Percentiles rank a stretch among this genome's conserved stretches.
phyloP scores from a whole-genome alignment of 1,140 invertebrate species.

The Drosophila gunungcola region DNA sequence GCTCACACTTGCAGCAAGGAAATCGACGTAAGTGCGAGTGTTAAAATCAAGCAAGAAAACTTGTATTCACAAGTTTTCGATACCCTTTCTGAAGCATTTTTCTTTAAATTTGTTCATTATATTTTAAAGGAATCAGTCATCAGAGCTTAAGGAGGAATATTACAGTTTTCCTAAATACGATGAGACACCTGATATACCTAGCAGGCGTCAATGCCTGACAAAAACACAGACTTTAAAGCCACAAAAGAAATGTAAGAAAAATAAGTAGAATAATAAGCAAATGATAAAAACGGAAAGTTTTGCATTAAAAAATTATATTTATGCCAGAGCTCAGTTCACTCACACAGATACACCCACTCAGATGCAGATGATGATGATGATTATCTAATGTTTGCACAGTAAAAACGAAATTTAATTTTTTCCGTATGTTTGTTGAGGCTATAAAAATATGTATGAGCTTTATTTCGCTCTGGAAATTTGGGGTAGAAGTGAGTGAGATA shows the following conservation, averaged over 20 bases:
- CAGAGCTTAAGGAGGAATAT: too few relatives aligned
- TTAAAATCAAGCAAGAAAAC: conserved; percentile 36
- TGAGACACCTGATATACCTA: conserved; percentile 20
- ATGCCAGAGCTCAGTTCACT: conserved; percentile 15
- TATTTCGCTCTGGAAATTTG: conserved; percentile 1
- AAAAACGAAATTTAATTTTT: conserved; percentile 71
- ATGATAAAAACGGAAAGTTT: conserved; percentile 48
- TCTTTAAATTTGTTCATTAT: neutral
- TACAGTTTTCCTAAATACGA: too few relatives aligned
- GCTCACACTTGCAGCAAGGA: conserved; percentile 14
- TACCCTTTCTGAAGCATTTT: neutral
- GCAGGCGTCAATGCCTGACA: conserved; percentile 41
- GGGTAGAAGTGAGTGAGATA: conserved; percentile 13
- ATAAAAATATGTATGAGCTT: conserved; percentile 63
- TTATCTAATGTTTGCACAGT: conserved; percentile 79
- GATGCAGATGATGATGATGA: conserved; percentile 49
- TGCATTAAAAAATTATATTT: conserved; percentile 53
- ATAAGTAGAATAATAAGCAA: conserved; percentile 30
- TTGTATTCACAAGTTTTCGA: neutral
- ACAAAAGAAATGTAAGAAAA: conserved; percentile 7
- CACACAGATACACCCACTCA: conserved; percentile 21
- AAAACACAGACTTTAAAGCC: conserved; percentile 19
- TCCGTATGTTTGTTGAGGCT: conserved; percentile 58
- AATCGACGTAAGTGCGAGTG: conserved; percentile 12
- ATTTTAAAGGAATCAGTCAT: too few relatives aligned